Evolutionary conservation across 2,797 vertebrate species (phyloP).

Genomic region (Periparus ater): DNA sequence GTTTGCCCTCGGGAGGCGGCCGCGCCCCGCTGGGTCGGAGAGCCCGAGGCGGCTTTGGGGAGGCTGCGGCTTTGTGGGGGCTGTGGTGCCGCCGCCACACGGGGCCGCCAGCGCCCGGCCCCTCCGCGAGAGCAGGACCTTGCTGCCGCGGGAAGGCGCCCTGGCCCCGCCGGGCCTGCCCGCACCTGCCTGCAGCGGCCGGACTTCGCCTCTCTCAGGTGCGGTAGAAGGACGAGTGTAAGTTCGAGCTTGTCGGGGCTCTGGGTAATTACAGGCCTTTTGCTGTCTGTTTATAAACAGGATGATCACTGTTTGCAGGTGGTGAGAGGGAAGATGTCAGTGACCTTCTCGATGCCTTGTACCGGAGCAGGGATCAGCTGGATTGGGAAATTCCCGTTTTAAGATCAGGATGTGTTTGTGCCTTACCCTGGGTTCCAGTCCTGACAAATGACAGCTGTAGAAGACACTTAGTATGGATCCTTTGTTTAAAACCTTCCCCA

Average conservation of each 20-base stretch:
- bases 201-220: not conserved
- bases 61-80: not conserved
- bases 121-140: fast-evolving
- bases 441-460: not conserved
- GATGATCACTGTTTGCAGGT: not conserved
- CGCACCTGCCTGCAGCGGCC: not conserved
- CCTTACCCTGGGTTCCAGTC: too few species aligned
- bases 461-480: not conserved
- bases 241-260: not conserved
- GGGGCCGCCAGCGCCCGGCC: not conserved
- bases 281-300: not conserved
- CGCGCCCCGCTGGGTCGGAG: too few species aligned
- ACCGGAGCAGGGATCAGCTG: not conserved
- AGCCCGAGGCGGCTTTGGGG: fast-evolving
- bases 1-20: fast-evolving
- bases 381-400: not conserved
- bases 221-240: not conserved
- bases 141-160: not conserved
- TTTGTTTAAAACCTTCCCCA: not conserved
- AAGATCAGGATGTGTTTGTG: not conserved
- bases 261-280: not conserved
- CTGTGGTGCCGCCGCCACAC: fast-evolving
- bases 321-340: not conserved
- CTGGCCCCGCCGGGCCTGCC: not conserved
- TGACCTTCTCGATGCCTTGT: not conserved